Base-by-base conservation (phyloP, 2,113 vertebrate genomes). In the Nansenia antarctica region DNA sequence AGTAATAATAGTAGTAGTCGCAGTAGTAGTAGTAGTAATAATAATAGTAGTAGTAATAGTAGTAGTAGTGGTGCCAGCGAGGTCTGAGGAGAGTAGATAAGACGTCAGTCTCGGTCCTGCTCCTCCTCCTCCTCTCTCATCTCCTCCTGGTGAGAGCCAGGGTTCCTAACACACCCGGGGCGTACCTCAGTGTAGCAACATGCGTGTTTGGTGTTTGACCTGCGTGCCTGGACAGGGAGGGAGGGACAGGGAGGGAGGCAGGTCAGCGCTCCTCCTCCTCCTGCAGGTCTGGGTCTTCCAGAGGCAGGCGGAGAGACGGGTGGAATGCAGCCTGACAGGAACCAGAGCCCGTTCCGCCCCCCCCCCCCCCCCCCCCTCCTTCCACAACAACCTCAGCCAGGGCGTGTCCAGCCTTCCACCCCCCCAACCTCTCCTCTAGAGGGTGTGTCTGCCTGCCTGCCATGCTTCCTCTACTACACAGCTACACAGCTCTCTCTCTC, bases 301-400 rank as follows among this genome's bases (percentile, higher is more conserved):
- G 27, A 18, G 29, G n/a, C 14, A 58, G 55, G 15, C 14, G 8
- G 29, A 32, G 26, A 47, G 52, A 69, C 14, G 2, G 27, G 12
- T 54, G 80, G 83, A 85, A 82, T 76, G 80, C 66, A 45, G 77
- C 47, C 52, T 27, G 66, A 63, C 74, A 65, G 74, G 77, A 77
- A 76, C 70, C 54, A 45, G 49, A 57, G 20, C 42, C 22, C 45
- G 3, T 20, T 12, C 29, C 5, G 24, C 53, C 47, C 42, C 15
- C 32, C 24, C 49, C 5, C 6, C 12, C n/a, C n/a, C 42, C 42
- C 14, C 14, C 14, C 14, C 42, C 42, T 47, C 42, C 14, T 12
- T 18, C 42, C 15, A 9, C 11, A 30, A 61, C 69, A 52, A 69
- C 26, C 55, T 30, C 24, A 55, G 53, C 65, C 59, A 68, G n/a